Evolutionary conservation across 2,888 invertebrate genomes (phyloP).

Genomic region (Clanis bilineata): DNA sequence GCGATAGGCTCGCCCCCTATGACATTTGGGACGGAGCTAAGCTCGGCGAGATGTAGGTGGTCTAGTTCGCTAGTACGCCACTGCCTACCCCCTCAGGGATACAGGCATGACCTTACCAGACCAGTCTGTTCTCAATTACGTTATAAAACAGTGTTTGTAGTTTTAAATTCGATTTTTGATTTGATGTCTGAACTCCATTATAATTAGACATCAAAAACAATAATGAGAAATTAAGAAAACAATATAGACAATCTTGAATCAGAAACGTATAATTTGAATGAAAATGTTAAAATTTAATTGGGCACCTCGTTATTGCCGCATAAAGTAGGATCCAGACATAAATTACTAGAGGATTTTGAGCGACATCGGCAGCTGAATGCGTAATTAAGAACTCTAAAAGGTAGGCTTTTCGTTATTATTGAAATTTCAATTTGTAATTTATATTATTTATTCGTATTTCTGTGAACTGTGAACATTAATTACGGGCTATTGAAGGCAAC

Average conservation of each 20-base stretch:
- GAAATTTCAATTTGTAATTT: conserved; percentile 42
- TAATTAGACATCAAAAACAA: background rate
- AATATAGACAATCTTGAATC: conserved; percentile 21
- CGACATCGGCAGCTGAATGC: conserved; percentile 53
- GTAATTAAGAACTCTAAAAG: conserved; percentile 46
- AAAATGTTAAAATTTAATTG: conserved; percentile 54
- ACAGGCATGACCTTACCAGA: no score
- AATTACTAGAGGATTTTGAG: conserved; percentile 56
- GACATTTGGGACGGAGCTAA: no score
- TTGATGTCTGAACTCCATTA: background rate
- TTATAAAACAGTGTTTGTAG: no score
- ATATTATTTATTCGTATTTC: conserved; percentile 20
- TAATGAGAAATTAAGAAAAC: background rate
- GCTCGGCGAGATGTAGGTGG: no score
- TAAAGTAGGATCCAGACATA: conserved; percentile 57
- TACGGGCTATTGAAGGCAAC: background rate
- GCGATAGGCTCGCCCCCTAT: no score
- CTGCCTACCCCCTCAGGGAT: no score
- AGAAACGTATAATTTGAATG: conserved; percentile 31
- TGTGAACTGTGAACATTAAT: conserved; percentile 16
- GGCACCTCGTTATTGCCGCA: conserved; percentile 47
- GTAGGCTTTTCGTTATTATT: conserved; percentile 43
- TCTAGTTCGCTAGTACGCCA: no score
- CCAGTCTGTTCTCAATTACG: no score
- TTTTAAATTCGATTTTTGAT: background rate